A percentile compares a stretch with the other conserved stretches of the same genome.
phyloP scores from a whole-genome alignment of 1,140 invertebrate genomes.

The Saccostrea glomerata region DNA sequence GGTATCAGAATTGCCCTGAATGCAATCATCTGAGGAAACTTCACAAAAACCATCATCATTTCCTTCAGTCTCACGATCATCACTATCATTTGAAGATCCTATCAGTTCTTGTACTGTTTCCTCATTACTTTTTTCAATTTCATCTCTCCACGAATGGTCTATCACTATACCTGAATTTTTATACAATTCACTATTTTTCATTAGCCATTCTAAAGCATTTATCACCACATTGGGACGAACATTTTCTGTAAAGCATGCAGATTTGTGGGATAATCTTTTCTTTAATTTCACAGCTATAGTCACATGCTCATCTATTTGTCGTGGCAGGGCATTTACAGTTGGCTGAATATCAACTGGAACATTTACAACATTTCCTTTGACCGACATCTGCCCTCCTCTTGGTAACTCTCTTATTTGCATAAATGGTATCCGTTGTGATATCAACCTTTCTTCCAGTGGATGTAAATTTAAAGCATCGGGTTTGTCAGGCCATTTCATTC shows the following conservation, averaged over 20 bases:
- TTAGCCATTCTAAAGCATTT: background rate
- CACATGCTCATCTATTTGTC: constrained; percentile 42
- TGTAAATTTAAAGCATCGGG: constrained; percentile 56
- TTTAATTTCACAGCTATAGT: constrained; percentile 26
- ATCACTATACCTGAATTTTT: too few relatives aligned
- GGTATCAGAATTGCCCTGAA: too few relatives aligned
- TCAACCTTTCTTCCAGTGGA: constrained; percentile 57
- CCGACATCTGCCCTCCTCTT: constrained; percentile 29
- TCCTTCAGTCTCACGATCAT: too few relatives aligned
- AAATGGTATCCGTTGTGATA: constrained; percentile 51
- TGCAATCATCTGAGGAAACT: too few relatives aligned
- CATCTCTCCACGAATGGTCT: too few relatives aligned
- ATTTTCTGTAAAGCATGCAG: constrained; percentile 22
- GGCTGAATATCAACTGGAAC: constrained; percentile 42
- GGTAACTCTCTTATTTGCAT: constrained; percentile 44
- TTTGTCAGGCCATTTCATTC: constrained; percentile 50
- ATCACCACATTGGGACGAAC: constrained; percentile 29
- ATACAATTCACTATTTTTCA: too few relatives aligned
- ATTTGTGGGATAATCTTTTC: constrained; percentile 23
- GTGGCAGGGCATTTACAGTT: constrained; percentile 51
- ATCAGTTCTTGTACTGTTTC: too few relatives aligned
- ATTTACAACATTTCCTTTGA: constrained; percentile 36
- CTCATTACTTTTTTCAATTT: too few relatives aligned
- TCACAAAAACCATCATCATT: too few relatives aligned
- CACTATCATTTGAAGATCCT: too few relatives aligned